phyloP scores from a whole-genome alignment of 2,797 vertebrate species.

The Gallirallus australis region DNA sequence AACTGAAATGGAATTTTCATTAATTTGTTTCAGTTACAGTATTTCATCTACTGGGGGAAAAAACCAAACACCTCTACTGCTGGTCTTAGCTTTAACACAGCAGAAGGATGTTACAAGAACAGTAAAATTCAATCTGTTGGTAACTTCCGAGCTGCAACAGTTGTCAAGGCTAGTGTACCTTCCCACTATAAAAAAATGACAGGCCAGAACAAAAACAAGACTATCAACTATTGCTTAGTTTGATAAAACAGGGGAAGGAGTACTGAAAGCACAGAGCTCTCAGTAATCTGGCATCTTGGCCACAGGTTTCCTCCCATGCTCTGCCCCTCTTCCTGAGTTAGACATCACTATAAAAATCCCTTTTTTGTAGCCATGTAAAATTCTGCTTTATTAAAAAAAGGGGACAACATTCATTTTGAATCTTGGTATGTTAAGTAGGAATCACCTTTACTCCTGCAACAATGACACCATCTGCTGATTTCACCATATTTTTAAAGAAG shows the following conservation, averaged over 20 bases:
- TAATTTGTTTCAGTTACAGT: not conserved
- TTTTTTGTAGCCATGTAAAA: not conserved
- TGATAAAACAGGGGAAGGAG: not conserved
- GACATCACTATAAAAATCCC: not conserved
- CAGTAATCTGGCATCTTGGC: not conserved
- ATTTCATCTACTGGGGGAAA: not conserved
- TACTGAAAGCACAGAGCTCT: not conserved
- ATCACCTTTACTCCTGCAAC: slow-evolving; percentile 96
- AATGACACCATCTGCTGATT: slow-evolving; percentile 96
- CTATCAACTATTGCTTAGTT: not conserved
- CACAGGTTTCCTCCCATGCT: not conserved
- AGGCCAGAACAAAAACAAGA: not conserved
- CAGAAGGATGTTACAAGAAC: not conserved
- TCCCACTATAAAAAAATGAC: not conserved
- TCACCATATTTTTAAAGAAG: slow-evolving; percentile 99
- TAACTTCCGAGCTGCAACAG: not conserved
- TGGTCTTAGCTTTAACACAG: not conserved
- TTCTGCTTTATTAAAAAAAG: not conserved
- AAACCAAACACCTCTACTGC: not conserved
- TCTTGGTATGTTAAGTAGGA: not conserved
- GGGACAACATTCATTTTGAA: not conserved
- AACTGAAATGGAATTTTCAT: not conserved
- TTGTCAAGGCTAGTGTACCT: not conserved
- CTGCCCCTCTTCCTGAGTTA: not conserved
- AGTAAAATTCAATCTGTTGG: not conserved